Evolutionary conservation across 2,888 invertebrate species (phyloP).

Genomic region (Leucoptera coffeella): DNA sequence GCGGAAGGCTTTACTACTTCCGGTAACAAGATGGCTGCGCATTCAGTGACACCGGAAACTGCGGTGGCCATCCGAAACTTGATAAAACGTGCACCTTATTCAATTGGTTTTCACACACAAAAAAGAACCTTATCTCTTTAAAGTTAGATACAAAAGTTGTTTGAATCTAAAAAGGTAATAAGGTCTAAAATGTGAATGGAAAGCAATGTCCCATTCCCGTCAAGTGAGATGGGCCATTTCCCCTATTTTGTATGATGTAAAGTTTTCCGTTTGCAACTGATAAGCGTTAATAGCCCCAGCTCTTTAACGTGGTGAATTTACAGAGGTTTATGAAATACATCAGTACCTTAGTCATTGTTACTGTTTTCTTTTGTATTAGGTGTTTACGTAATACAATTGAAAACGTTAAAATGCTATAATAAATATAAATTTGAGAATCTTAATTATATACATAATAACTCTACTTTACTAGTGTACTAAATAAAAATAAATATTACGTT

Average conservation of each 20-base stretch:
- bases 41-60: conserved; percentile 35
- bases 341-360: too few relatives aligned
- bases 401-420: too few relatives aligned
- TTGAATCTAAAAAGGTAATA: conserved; percentile 6
- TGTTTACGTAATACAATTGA: too few relatives aligned
- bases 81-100: conserved; percentile 17
- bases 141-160: neutral
- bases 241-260: conserved; percentile 38
- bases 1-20: conserved; percentile 53
- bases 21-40: conserved; percentile 44
- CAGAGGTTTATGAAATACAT: too few relatives aligned
- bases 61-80: conserved; percentile 22
- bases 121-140: neutral
- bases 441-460: too few relatives aligned
- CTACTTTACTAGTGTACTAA: too few relatives aligned
- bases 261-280: conserved; percentile 39
- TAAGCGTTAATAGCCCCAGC: too few relatives aligned
- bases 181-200: conserved; percentile 13
- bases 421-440: too few relatives aligned
- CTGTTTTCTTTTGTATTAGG: too few relatives aligned
- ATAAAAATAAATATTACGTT: too few relatives aligned
- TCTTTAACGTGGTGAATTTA: too few relatives aligned
- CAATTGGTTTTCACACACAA: neutral
- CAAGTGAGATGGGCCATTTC: conserved; percentile 39
- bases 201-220: conserved; percentile 23